phyloP scores from a whole-genome alignment of 1,140 invertebrate species.

The Ectropis grisescens region DNA sequence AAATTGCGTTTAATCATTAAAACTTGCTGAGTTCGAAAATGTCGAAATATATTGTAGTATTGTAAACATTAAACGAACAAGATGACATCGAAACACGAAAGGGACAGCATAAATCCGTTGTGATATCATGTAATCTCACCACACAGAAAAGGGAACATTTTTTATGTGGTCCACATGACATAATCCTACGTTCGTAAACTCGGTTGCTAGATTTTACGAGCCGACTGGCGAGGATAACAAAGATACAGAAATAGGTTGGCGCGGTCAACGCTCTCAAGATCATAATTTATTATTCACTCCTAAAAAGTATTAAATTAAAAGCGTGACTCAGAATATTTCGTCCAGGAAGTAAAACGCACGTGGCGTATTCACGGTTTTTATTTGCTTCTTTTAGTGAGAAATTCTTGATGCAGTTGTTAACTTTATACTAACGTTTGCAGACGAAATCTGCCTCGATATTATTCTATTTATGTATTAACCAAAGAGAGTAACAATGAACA shows the following conservation, averaged over 20 bases:
- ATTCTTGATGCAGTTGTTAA: not conserved
- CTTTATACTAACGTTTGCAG: not conserved
- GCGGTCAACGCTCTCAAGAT: slow-evolving; percentile 35
- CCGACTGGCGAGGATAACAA: slow-evolving; percentile 22
- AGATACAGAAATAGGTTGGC: slow-evolving; percentile 34
- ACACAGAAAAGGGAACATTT: no score
- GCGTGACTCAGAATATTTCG: not conserved
- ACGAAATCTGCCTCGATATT: not conserved
- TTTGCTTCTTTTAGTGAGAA: not conserved
- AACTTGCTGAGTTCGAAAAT: no score
- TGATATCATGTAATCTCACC: no score
- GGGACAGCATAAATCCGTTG: no score
- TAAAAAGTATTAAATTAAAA: slow-evolving; percentile 21
- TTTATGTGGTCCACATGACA: no score
- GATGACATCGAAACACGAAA: no score
- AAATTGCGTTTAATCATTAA: no score
- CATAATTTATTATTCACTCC: slow-evolving; percentile 29
- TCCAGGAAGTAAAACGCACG: not conserved
- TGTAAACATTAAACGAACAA: no score
- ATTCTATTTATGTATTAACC: not conserved
- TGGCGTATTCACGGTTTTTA: not conserved
- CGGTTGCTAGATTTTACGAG: not conserved
- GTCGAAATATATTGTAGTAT: no score
- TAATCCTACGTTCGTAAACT: slow-evolving; percentile 1
- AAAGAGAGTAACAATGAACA: not conserved